These are phyloP conservation scores for Ctenochaetus hawaiiensis DNA, from an alignment of 2,797 vertebrate genomes.

Conservation along the genomic window DNA sequence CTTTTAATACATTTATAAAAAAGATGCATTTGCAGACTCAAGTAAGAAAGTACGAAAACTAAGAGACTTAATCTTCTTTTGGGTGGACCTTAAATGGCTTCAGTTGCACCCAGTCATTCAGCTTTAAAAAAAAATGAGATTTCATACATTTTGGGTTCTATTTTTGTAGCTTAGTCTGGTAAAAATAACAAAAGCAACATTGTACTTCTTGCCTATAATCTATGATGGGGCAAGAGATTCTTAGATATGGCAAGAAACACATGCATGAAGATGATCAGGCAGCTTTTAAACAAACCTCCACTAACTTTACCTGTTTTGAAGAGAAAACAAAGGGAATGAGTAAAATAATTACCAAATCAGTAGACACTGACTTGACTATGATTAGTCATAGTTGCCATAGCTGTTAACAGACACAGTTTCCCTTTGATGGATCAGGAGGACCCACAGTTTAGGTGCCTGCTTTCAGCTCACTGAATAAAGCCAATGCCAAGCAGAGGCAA, in stretches of 20 bases:
- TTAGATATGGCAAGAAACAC: neutral
- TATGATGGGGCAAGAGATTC: neutral
- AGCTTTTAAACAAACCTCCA: too few species aligned
- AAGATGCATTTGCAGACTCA: conserved; percentile 3
- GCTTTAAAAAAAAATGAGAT: neutral
- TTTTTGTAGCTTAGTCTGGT: neutral
- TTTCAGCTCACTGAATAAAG: neutral
- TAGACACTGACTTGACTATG: neutral
- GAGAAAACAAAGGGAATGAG: neutral
- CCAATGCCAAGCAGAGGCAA: neutral
- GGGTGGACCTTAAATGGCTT: neutral
- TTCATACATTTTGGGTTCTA: neutral
- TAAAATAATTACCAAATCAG: neutral
- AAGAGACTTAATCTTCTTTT: conserved; percentile 6
- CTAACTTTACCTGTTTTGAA: neutral
- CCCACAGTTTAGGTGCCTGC: too few species aligned
- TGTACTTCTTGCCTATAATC: neutral
- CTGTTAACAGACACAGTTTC: neutral
- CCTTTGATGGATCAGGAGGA: neutral
- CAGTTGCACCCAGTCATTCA: neutral
- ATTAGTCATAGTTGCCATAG: neutral
- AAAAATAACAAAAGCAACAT: neutral
- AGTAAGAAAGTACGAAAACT: neutral
- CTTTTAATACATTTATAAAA: conserved; percentile 1
- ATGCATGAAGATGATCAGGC: neutral